Evolutionary conservation across 2,113 vertebrate species (phyloP).

Genomic region (Spea bombifrons): DNA sequence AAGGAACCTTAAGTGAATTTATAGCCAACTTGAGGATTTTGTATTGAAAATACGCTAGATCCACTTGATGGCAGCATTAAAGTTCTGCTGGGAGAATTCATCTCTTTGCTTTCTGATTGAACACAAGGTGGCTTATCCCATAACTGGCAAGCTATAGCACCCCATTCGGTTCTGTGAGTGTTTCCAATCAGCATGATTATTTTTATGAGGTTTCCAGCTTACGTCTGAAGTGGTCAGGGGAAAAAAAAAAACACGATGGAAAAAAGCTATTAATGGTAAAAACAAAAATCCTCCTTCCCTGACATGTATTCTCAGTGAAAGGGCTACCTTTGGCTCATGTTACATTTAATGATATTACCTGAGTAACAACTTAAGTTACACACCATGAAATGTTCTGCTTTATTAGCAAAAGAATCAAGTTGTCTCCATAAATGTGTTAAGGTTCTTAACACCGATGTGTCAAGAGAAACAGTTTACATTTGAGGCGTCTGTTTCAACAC

Average conservation of each 20-base stretch:
- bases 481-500: too few species aligned
- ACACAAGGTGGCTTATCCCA: neutral
- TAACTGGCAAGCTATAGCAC: constrained; percentile 24
- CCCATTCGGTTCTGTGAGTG: constrained; percentile 12
- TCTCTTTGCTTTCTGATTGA: neutral
- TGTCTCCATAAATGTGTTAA: too few species aligned
- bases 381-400: too few species aligned
- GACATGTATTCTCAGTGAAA: too few species aligned
- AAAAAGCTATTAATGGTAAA: too few species aligned
- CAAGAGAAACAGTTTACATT: too few species aligned
- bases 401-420: too few species aligned
- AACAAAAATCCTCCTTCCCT: too few species aligned
- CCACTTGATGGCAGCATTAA: neutral
- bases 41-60: constrained; percentile 59
- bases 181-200: constrained; percentile 24
- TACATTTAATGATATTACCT: too few species aligned
- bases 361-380: too few species aligned
- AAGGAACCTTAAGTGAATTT: constrained; percentile 60
- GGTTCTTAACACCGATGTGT: too few species aligned
- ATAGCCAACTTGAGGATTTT: constrained; percentile 58
- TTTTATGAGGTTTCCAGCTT: constrained; percentile 33
- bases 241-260: neutral
- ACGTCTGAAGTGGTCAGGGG: constrained; percentile 8
- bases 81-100: neutral
- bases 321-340: too few species aligned